These are phyloP conservation scores for Trichoplax adhaerens DNA, from an alignment of 37 sponge, comb jelly and placozoan species.

Conservation along the genomic window DNA sequence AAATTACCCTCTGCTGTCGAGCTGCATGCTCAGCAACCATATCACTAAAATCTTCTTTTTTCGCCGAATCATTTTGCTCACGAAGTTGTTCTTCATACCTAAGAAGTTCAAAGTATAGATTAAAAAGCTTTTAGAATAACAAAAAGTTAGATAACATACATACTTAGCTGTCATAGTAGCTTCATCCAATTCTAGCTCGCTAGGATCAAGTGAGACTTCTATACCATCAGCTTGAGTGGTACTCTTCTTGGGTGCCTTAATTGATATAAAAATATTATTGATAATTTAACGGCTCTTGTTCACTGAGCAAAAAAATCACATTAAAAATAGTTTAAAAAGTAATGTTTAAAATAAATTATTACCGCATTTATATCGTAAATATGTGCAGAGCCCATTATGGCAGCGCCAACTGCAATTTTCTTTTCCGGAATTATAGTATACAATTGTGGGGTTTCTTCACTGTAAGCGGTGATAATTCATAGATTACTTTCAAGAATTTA, in stretches of 20 bases:
- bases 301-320: too few species aligned
- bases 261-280: too few species aligned
- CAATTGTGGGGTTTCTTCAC: conserved; percentile 79
- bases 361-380: conserved; percentile 36
- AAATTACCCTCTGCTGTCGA: conserved; percentile 23
- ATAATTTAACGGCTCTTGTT: too few species aligned
- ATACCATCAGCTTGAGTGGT: conserved; percentile 24
- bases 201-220: conserved; percentile 68
- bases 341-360: conserved; percentile 4
- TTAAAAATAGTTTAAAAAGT: too few species aligned
- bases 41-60: conserved; percentile 70
- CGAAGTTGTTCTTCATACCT: conserved; percentile 69
- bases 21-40: conserved; percentile 87
- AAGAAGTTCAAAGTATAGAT: not conserved
- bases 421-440: conserved; percentile 87
- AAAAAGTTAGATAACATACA: not conserved
- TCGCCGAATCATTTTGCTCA: conserved; percentile 27
- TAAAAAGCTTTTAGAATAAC: not conserved
- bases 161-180: conserved; percentile 77
- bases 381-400: too few species aligned
- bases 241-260: too few species aligned
- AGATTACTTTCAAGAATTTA: too few species aligned
- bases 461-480: conserved; percentile 2
- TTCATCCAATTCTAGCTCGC: conserved; percentile 66
- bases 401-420: conserved; percentile 2